Base-by-base conservation (phyloP, 1,140 invertebrate genomes). In the Telenomus remus region DNA sequence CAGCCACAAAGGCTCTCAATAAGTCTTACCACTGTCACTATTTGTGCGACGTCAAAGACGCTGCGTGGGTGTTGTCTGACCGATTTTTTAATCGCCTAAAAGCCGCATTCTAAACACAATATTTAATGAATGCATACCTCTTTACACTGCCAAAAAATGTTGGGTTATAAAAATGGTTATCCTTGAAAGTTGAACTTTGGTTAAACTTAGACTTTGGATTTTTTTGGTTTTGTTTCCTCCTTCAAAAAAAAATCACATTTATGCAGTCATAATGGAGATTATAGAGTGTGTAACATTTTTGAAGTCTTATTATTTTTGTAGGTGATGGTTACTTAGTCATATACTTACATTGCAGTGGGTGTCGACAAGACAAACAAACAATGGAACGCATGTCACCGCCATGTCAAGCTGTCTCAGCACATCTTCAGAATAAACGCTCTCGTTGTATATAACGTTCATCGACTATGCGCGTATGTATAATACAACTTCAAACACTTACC, bases 341-440 rank as follows among this genome's bases (percentile, higher is more conserved):
- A 75, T 54, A 63, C 65, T 75, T 69, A 60, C 35, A 55, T 49
- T 76, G 48, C 60, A 66, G 81, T 84, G 79, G 82, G 82, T 84
- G 82, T 82, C 74, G 64, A 79, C 72, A 81, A 80, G 70, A 79
- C 53, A 68, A 66, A 79, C 65, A 81, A 70, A 84, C 80, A 84
- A 85, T 84, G 74, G 78, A 80, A 84, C 79, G 79, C 80, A 64
- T 81, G 82, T 84, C 80, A 70, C 63, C 69, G 79, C 83, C 81
- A 80, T 81, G 81, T 78, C 81, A 76, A 80, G 79, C 71, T 82
- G 81, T 83, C 81, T 71, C 57, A 27, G 27, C 63, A 57, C 61
- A 71, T 70, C 73, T 57, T 71, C 55, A 50, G 51, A 63, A 66
- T 63, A 68, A 63, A 68, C 56, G 60, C 56, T 61, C 63, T 77